Percentiles rank a stretch among this genome's conserved stretches.
phyloP scores from a whole-genome alignment of 2,797 vertebrate genomes.

The Myioborus melanocephalus region DNA sequence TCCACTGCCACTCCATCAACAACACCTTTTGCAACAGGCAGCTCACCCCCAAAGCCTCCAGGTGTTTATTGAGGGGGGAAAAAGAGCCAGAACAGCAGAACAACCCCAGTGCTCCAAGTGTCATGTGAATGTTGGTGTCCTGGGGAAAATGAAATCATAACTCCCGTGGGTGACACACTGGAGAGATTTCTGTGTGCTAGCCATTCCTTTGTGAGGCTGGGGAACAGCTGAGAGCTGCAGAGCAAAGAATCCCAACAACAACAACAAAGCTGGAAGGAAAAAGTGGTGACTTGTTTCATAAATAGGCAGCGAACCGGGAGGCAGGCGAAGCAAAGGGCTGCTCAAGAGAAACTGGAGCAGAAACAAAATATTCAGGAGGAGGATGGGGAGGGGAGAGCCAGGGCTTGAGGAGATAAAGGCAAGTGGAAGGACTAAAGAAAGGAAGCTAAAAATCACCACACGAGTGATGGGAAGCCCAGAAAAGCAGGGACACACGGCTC shows the following conservation, averaged over 20 bases:
- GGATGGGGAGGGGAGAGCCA: background rate
- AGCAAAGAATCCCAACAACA: conserved; percentile 41
- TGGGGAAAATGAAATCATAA: conserved; percentile 61
- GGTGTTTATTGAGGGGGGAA: background rate
- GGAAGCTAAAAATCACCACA: background rate
- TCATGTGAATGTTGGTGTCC: conserved; percentile 11
- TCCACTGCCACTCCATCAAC: background rate
- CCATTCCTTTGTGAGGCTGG: conserved; percentile 45
- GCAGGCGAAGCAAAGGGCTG: conserved; percentile 9
- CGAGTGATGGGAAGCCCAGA: background rate
- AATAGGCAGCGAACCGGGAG: background rate
- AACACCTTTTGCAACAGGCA: background rate
- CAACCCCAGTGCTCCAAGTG: background rate
- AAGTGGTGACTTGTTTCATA: conserved; percentile 29
- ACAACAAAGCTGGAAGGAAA: conserved; percentile 53
- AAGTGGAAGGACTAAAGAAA: background rate
- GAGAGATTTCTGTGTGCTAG: conserved; percentile 17
- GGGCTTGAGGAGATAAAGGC: background rate
- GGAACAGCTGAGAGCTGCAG: conserved; percentile 44
- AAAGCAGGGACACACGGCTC: background rate
- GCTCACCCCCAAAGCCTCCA: background rate
- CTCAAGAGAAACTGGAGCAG: conserved; percentile 25
- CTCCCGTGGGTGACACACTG: conserved; percentile 29
- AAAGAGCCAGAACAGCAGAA: background rate
- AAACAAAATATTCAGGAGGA: background rate